Conservation (phyloP, 2,797 vertebrate species). For the Danio tinwini region DNA sequence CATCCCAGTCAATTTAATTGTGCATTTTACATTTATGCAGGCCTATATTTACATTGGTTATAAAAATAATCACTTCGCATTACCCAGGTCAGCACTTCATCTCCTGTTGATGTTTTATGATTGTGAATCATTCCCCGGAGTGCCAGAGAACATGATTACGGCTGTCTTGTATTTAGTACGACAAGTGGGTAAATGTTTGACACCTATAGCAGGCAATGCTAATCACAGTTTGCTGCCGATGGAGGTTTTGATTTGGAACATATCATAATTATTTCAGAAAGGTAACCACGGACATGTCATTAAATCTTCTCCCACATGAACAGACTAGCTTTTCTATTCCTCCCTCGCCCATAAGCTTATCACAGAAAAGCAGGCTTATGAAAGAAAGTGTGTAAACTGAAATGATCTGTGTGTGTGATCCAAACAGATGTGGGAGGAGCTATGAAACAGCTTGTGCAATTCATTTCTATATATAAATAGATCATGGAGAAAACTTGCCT, state of each 20-base stretch:
- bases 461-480: neutral
- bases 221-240: constrained; percentile 2
- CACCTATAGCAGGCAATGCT: neutral
- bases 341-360: neutral
- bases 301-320: constrained; percentile 1
- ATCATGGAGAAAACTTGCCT: neutral
- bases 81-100: constrained; percentile 1
- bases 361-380: constrained; percentile 11
- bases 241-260: constrained; percentile 3
- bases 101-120: constrained; percentile 14
- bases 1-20: neutral
- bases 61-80: neutral
- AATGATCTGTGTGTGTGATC: neutral
- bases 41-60: neutral
- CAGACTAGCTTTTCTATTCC: neutral
- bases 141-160: constrained; percentile 13
- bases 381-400: constrained; percentile 1
- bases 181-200: constrained; percentile 15
- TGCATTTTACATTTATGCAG: constrained; percentile 2
- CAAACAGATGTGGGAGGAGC: constrained; percentile 10
- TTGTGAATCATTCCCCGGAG: constrained; percentile 24
- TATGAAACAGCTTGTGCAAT: neutral
- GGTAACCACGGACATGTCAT: neutral
- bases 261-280: constrained; percentile 19
- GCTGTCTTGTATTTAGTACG: constrained; percentile 17